Evolutionary conservation across 2,797 vertebrate species (phyloP).

Genomic region (Galago senegalensis): DNA sequence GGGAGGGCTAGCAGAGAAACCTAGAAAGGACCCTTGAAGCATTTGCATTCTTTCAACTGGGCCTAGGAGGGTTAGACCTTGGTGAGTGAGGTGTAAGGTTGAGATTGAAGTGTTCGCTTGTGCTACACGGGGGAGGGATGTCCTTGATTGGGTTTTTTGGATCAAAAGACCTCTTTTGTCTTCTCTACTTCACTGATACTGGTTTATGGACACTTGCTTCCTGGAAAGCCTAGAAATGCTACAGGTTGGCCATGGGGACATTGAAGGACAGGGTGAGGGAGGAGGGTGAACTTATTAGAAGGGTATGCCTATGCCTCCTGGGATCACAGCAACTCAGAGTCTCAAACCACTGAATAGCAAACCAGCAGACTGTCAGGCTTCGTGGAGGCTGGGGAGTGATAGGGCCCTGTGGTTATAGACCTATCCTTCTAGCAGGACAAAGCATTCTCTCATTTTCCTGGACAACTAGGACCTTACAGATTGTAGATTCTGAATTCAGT

Average conservation of each 20-base stretch:
- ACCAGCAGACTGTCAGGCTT: slow-evolving; percentile 14
- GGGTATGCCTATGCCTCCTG: slow-evolving; percentile 13
- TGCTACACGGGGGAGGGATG: background rate
- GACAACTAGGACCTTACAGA: slow-evolving; percentile 27
- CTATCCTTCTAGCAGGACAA: slow-evolving; percentile 41
- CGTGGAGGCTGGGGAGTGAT: background rate
- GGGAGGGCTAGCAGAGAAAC: background rate
- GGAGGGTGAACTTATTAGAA: background rate
- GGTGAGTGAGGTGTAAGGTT: background rate
- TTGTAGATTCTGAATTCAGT: slow-evolving; percentile 41
- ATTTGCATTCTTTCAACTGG: slow-evolving; percentile 48
- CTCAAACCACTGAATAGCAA: background rate
- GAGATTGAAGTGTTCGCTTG: slow-evolving; percentile 34
- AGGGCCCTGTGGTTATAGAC: background rate
- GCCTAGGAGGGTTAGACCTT: background rate
- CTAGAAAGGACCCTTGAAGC: background rate
- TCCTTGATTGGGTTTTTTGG: slow-evolving; percentile 57
- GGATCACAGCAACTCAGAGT: background rate
- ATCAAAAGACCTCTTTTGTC: slow-evolving; percentile 37
- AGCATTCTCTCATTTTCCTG: slow-evolving; percentile 49
- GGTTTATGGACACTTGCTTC: background rate
- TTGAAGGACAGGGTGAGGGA: background rate
- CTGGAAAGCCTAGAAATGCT: slow-evolving; percentile 59
- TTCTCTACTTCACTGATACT: background rate
- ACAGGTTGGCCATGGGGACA: no score